These are phyloP conservation scores for Sweltsa coloradensis DNA, from an alignment of 1,140 invertebrate species.

Conservation along the genomic window DNA sequence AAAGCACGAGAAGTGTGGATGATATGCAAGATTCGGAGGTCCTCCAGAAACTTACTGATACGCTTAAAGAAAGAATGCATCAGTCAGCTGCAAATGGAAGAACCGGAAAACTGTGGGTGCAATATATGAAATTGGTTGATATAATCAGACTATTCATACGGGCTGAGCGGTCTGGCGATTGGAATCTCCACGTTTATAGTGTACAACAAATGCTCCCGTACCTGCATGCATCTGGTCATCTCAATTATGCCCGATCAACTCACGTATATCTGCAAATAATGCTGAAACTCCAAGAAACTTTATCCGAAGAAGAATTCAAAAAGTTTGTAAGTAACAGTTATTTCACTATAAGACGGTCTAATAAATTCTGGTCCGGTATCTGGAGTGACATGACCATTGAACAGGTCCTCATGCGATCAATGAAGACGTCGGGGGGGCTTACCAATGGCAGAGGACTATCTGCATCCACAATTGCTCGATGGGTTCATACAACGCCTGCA, in stretches of 20 bases:
- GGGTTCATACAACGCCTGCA: no score
- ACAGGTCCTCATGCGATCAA: slow-evolving; percentile 27
- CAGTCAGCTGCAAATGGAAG: background rate
- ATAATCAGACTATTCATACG: slow-evolving; percentile 24
- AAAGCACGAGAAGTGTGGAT: background rate
- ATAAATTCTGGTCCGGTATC: slow-evolving; percentile 31
- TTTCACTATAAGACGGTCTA: slow-evolving; percentile 28
- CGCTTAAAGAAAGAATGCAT: background rate
- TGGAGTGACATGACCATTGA: slow-evolving; percentile 31
- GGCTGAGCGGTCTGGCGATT: slow-evolving; percentile 29
- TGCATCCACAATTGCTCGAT: background rate
- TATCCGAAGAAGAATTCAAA: slow-evolving; percentile 24
- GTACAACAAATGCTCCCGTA: slow-evolving; percentile 31
- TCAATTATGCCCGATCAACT: slow-evolving; percentile 31
- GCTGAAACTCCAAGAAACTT: slow-evolving; percentile 20
- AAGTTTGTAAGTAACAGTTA: slow-evolving; percentile 25
- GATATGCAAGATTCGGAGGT: background rate
- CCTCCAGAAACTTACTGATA: background rate
- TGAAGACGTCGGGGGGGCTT: slow-evolving; percentile 30
- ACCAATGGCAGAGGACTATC: slow-evolving; percentile 21
- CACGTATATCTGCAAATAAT: slow-evolving; percentile 33
- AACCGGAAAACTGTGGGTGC: slow-evolving; percentile 24
- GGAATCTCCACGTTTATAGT: slow-evolving; percentile 27
- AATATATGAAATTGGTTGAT: slow-evolving; percentile 28
- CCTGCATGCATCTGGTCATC: slow-evolving; percentile 30